phyloP scores from a whole-genome alignment of 2,113 vertebrate species.

The Coreoperca whiteheadi region DNA sequence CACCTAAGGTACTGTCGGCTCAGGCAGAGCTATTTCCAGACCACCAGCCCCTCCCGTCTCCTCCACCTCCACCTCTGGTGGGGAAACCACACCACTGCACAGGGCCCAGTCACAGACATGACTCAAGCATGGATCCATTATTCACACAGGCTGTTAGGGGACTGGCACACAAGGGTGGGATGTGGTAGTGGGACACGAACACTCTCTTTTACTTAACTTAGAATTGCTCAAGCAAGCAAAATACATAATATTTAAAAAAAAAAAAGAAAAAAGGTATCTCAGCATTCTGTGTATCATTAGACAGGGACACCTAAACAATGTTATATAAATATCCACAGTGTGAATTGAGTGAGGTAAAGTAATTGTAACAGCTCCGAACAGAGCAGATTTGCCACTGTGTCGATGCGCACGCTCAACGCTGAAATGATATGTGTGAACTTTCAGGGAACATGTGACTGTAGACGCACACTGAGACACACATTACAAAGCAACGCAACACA shows the following conservation, averaged over 20 bases:
- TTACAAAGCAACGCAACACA: conserved; percentile 17
- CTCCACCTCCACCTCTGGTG: conserved; percentile 68
- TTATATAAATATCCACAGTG: background rate
- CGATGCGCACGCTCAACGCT: background rate
- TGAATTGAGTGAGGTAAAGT: background rate
- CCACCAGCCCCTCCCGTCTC: conserved; percentile 59
- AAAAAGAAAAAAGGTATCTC: conserved; percentile 37
- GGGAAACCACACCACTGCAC: conserved; percentile 78
- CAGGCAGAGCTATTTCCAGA: conserved; percentile 79
- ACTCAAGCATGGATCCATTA: conserved; percentile 85
- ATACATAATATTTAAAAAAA: conserved; percentile 40
- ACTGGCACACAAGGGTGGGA: conserved; percentile 62
- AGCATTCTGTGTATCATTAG: conserved; percentile 32
- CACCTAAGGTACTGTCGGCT: conserved; percentile 72
- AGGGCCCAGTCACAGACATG: conserved; percentile 71
- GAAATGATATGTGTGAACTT: conserved; percentile 20
- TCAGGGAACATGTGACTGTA: conserved; percentile 11
- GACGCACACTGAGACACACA: conserved; percentile 24
- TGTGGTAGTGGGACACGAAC: conserved; percentile 50
- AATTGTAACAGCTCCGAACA: background rate
- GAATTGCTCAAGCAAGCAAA: conserved; percentile 58
- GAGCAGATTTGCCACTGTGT: background rate
- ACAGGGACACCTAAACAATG: conserved; percentile 4
- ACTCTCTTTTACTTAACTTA: conserved; percentile 60
- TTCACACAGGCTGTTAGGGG: conserved; percentile 75